Base-by-base conservation (phyloP, 2,888 invertebrate species). In the Ochlodes sylvanus region DNA sequence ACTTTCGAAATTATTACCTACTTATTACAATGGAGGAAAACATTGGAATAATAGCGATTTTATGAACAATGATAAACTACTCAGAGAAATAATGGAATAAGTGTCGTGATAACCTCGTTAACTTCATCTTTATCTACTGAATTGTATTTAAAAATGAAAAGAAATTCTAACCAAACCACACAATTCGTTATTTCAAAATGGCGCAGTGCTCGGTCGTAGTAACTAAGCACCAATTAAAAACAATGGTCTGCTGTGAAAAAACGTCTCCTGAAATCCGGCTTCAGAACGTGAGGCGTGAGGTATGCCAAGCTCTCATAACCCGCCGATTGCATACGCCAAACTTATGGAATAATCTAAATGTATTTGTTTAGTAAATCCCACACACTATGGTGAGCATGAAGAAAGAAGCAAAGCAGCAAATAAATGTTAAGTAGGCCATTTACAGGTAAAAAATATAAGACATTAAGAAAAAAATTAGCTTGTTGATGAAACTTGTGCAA, bases 151-250 rank as follows among this genome's bases (percentile, higher is more conserved):
- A 32, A 34, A 19, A 14, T 44, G 56, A 34, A 50, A 19, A 56
- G 34, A 64, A 44, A 19, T 56, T 64, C 54, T 54, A 52, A 21
- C 21, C 52, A 44, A 42, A 34, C 76, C 76, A 69, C 78, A 75
- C 78, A 80, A 82, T 79, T 81, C 80, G 81, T 85, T 84, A 82
- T 77, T 71, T 77, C 74, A 73, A 75, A 79, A 82, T 77, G 75
- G 75, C 67, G 62, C 69, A 12, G 52, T 34, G 52, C 67, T 62
- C 68, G 71, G 71, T 78, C 79, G 74, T 79, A 77, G 80, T 80
- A 85, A 83, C 82, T 81, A 83, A 86, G 85, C 80, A 80, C 81
- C 86, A 86, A 88, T 88, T 88, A 86, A 88, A 86, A 86, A 85
- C 83, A 84, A 85, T 84, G 83, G 81, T 66, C 68, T 67, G 65